phyloP scores from a whole-genome alignment of 2,888 invertebrate species.

The Crioceris asparagi region DNA sequence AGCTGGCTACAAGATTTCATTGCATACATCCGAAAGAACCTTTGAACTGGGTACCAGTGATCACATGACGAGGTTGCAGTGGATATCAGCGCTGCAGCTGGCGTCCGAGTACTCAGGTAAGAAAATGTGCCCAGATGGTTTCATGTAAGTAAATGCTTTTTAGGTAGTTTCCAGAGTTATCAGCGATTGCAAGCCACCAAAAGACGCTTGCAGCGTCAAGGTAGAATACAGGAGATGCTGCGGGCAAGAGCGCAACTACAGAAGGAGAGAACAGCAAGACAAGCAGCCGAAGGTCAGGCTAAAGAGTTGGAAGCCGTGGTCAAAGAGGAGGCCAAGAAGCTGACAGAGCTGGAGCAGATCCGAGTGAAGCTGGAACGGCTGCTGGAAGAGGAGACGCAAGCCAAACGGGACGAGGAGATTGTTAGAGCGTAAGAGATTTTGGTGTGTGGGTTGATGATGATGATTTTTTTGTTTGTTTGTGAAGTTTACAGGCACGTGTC shows the following conservation, averaged over 20 bases:
- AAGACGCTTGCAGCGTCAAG: conserved; percentile 42
- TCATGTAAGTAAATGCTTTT: conserved; percentile 18
- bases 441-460: not conserved
- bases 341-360: conserved; percentile 62
- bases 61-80: conserved; percentile 65
- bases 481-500: conserved; percentile 53
- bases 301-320: conserved; percentile 57
- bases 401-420: conserved; percentile 76
- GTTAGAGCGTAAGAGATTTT: conserved; percentile 42
- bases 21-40: conserved; percentile 60
- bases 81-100: conserved; percentile 63
- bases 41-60: conserved; percentile 64
- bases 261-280: conserved; percentile 52
- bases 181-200: conserved; percentile 50
- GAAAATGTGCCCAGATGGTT: no score
- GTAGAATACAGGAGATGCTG: conserved; percentile 48
- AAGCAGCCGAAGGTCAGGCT: conserved; percentile 49
- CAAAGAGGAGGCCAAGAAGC: conserved; percentile 59
- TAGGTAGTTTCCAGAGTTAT: conserved; percentile 52
- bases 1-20: conserved; percentile 51
- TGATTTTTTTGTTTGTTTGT: not conserved
- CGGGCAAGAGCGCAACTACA: conserved; percentile 51
- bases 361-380: conserved; percentile 58
- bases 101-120: conserved; percentile 56
- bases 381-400: conserved; percentile 72